Base-by-base conservation (phyloP, 2,888 invertebrate species). In the Athalia circularis region DNA sequence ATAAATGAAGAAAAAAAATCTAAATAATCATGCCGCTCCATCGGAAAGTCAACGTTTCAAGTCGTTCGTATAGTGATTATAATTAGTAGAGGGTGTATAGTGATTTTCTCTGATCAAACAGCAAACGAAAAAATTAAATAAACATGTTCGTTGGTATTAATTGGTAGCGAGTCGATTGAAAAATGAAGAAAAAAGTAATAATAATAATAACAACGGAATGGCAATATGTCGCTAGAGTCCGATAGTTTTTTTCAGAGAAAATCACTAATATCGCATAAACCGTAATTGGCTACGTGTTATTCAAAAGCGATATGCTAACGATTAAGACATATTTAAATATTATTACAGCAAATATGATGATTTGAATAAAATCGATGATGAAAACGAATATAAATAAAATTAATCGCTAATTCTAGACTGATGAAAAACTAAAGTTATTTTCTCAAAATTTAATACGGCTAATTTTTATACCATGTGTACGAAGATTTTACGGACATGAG, bases 221-320 rank as follows among this genome's bases (percentile, higher is more conserved):
- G 52, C n/a, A 45, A 59, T 70, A 15, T 3, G 45, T 65, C 45
- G 29, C 13, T 29, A 45, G 29, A 29, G 29, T 29, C 29, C 29
- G 29, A 29, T 29, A 0, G 29, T 29, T 29, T 29, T 29, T 29
- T 29, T 75, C 13, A 43, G 75, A 75, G 62, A 75, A 50, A 75
- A 15, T 62, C 64, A 62, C 45, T 75, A 48, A n/a, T 7, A 64
- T 11, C 79, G 81, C 83, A 80, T 59, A 83, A 85, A 84, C 83
- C 83, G 84, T 84, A 83, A 87, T 88, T 86, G 87, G 86, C 87
- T 88, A 88, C 87, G 87, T 88, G 88, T 86, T 88, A 88, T 88
- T 89, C 87, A 84, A 87, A 88, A 88, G 87, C 88, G 87, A 89
- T 89, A 88, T 86, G 85, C 83, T 88, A 87, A 88, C 80, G 80